phyloP scores from a whole-genome alignment of 1,140 invertebrate species.

The Drosophila arizonae region DNA sequence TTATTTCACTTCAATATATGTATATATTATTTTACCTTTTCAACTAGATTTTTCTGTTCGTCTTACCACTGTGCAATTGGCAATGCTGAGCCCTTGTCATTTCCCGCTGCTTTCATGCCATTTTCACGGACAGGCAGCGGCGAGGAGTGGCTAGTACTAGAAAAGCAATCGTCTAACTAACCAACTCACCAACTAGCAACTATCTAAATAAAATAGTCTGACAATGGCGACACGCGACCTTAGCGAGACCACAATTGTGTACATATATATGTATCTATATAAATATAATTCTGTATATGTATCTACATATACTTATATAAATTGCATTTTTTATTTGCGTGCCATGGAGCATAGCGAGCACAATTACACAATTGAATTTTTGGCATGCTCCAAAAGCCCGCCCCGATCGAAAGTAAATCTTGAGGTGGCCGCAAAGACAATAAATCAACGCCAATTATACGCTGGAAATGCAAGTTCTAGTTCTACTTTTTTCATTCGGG shows the following conservation, averaged over 20 bases:
- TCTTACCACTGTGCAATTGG: slow-evolving; percentile 38
- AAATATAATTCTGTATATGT: slow-evolving; percentile 7
- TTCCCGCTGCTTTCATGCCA: slow-evolving; percentile 63
- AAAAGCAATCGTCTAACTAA: slow-evolving; percentile 37
- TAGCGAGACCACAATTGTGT: slow-evolving; percentile 46
- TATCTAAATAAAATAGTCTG: slow-evolving; percentile 49
- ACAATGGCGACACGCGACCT: slow-evolving; percentile 44
- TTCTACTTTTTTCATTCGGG: slow-evolving; percentile 3
- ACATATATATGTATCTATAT: slow-evolving; percentile 21
- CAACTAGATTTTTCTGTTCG: no score
- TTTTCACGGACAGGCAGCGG: slow-evolving; percentile 54
- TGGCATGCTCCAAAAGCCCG: slow-evolving; percentile 41
- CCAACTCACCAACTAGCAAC: slow-evolving; percentile 41
- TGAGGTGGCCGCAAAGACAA: slow-evolving; percentile 61
- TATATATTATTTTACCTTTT: no score
- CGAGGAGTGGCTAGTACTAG: slow-evolving; percentile 58
- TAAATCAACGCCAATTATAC: slow-evolving; percentile 78
- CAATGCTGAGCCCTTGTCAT: slow-evolving; percentile 50
- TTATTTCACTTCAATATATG: no score
- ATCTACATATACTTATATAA: background rate
- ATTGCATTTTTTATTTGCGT: slow-evolving; percentile 20
- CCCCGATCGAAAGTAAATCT: slow-evolving; percentile 38
- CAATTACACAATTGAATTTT: slow-evolving; percentile 71
- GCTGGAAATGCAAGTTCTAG: slow-evolving; percentile 22
- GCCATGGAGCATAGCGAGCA: background rate